Percentiles rank a stretch among this genome's conserved stretches.
Conservation (phyloP, 2,797 vertebrate species). For the Trachops cirrhosus region DNA sequence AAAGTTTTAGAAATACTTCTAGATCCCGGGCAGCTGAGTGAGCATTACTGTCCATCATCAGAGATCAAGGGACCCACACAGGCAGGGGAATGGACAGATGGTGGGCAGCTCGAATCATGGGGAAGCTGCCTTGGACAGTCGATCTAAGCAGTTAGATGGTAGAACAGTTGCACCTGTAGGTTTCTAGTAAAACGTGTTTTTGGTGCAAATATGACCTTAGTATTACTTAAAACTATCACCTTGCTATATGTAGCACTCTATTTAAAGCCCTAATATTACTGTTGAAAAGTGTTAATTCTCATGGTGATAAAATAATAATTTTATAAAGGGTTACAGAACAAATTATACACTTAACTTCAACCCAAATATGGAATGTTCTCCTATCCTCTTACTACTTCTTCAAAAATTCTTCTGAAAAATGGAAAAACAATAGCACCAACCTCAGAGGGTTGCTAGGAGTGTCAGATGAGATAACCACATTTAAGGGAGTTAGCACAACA, state of each 20-base stretch:
- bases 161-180: background rate
- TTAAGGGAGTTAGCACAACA: background rate
- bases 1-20: background rate
- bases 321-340: constrained; percentile 1
- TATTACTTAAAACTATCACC: background rate
- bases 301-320: background rate
- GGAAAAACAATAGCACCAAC: background rate
- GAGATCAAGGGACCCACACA: background rate
- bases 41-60: background rate
- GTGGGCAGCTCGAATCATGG: background rate
- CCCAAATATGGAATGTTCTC: background rate
- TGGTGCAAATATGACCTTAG: background rate
- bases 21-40: background rate
- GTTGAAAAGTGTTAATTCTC: background rate
- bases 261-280: background rate
- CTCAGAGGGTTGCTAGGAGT: background rate
- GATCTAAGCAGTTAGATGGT: background rate
- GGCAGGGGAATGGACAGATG: background rate
- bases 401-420: constrained; percentile 21
- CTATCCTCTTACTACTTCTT: background rate
- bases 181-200: background rate
- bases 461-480: background rate
- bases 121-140: background rate
- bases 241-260: background rate
- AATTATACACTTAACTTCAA: background rate